Percentiles rank a stretch among this genome's conserved stretches.
Evolutionary conservation across 2,797 vertebrate genomes (phyloP).

Genomic region (Hapalemur alaotrensis): DNA sequence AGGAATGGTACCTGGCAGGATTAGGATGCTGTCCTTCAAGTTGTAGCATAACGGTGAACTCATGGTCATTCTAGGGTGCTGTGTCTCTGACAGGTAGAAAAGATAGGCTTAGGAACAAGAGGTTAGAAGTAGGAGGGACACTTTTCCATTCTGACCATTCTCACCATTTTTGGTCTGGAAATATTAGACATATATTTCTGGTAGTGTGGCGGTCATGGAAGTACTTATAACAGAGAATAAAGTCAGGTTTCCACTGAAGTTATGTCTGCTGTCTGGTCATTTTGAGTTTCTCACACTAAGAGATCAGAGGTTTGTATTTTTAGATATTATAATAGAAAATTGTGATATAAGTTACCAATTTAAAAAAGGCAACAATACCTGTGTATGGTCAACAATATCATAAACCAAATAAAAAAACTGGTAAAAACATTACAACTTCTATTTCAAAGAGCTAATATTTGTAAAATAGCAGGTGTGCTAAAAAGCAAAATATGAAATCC

Average conservation of each 20-base stretch:
- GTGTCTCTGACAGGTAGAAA: neutral
- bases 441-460: neutral
- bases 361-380: neutral
- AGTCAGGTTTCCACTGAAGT: neutral
- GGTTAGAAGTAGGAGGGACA: neutral
- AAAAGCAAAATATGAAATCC: neutral
- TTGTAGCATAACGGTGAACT: neutral
- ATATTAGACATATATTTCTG: neutral
- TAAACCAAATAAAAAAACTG: neutral
- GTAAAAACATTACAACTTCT: neutral
- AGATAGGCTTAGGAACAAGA: neutral
- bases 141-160: neutral
- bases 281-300: neutral
- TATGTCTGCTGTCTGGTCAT: neutral
- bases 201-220: neutral
- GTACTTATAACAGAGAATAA: neutral
- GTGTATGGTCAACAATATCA: neutral
- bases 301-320: neutral
- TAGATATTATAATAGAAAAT: neutral
- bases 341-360: neutral
- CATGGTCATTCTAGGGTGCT: neutral
- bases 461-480: neutral
- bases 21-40: neutral
- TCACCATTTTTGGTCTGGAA: neutral
- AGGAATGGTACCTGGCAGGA: neutral